Conservation (phyloP, 2,113 vertebrate genomes). For the Paedocypris sp. region DNA sequence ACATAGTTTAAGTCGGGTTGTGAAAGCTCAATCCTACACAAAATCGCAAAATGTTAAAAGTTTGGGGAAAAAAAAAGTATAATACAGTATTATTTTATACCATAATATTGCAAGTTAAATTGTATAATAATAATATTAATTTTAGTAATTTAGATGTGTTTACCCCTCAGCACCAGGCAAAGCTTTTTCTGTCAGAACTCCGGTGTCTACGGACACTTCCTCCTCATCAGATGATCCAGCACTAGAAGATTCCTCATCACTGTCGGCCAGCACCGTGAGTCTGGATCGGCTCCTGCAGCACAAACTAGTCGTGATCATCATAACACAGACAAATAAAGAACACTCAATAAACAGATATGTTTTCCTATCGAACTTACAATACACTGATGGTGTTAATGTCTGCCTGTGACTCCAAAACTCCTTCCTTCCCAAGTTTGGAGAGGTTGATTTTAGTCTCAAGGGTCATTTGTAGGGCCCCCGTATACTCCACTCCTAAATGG, state of each 20-base stretch:
- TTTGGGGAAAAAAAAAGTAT: no score
- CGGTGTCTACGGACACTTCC: slow-evolving; percentile 55
- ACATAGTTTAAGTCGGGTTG: no score
- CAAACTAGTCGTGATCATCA: background rate
- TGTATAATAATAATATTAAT: no score
- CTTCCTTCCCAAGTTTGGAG: slow-evolving; percentile 76
- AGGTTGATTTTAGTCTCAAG: slow-evolving; percentile 83
- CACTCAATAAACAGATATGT: no score
- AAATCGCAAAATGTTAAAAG: no score
- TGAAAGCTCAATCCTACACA: no score
- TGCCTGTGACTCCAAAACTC: slow-evolving; percentile 43
- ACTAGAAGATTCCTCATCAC: slow-evolving; percentile 78
- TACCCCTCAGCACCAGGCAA: slow-evolving; percentile 58
- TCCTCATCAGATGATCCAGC: slow-evolving; percentile 79
- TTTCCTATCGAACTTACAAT: slow-evolving; percentile 46
- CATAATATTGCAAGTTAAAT: no score
- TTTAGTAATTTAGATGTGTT: no score
- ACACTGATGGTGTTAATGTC: slow-evolving; percentile 40
- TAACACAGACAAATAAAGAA: no score
- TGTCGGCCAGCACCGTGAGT: slow-evolving; percentile 68
- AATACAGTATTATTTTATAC: no score
- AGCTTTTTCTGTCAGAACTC: slow-evolving; percentile 53
- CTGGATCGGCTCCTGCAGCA: slow-evolving; percentile 39
- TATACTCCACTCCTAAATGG: slow-evolving; percentile 74
- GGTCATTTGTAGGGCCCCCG: slow-evolving; percentile 75